Percentiles rank a stretch among this genome's conserved stretches.
Evolutionary conservation across 2,888 invertebrate genomes (phyloP).

Genomic region (Baccha elongata): DNA sequence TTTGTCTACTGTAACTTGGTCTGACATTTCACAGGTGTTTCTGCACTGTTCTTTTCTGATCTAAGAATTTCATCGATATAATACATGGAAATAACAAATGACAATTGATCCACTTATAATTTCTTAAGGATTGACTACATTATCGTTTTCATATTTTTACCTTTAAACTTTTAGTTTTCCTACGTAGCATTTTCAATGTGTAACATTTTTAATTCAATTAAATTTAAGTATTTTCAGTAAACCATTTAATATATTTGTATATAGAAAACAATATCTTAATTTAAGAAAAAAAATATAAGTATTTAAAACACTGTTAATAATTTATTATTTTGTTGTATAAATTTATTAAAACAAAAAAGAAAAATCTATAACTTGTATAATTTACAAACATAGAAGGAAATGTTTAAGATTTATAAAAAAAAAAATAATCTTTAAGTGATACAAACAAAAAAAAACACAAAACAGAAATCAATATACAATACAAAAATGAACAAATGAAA

Average conservation of each 20-base stretch:
- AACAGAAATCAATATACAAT: slow-evolving; percentile 46
- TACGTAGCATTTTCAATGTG: no score
- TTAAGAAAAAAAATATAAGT: slow-evolving; percentile 8
- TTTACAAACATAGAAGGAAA: slow-evolving; percentile 45
- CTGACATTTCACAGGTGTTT: no score
- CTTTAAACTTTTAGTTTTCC: no score
- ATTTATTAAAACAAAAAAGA: slow-evolving; percentile 28
- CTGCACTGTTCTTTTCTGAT: no score
- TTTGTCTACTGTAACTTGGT: no score
- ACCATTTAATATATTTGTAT: slow-evolving; percentile 31
- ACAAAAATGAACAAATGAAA: slow-evolving; percentile 47
- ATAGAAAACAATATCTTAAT: slow-evolving; percentile 45
- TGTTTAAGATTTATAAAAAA: slow-evolving; percentile 59
- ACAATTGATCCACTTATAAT: no score
- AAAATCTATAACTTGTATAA: slow-evolving; percentile 50
- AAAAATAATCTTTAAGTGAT: slow-evolving; percentile 64
- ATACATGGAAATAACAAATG: no score
- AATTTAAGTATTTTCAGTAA: no score
- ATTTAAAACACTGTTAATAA: slow-evolving; percentile 38
- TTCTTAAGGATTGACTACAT: no score
- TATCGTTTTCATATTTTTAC: no score
- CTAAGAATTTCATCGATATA: no score
- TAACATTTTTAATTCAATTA: no score
- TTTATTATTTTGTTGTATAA: slow-evolving; percentile 57
- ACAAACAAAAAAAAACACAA: slow-evolving; percentile 49